phyloP scores from a whole-genome alignment of 1,140 invertebrate species.

The Pseudomyrmex concolor region DNA sequence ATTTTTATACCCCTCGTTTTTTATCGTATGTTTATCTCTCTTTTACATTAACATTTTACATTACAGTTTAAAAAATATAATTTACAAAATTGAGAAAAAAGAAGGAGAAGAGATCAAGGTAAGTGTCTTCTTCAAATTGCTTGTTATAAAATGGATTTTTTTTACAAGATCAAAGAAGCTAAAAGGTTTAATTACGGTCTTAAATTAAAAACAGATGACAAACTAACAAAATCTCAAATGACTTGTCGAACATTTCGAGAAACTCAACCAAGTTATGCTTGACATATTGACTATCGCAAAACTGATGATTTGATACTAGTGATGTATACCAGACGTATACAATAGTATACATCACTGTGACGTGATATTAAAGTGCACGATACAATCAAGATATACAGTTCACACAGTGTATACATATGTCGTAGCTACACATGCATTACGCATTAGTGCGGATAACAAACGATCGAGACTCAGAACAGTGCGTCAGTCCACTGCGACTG shows the following conservation, averaged over 20 bases:
- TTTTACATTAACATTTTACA: too few relatives aligned
- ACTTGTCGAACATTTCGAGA: neutral
- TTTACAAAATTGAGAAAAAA: too few relatives aligned
- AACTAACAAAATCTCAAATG: neutral
- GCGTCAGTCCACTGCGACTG: conserved; percentile 67
- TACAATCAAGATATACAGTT: conserved; percentile 4
- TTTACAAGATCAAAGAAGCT: neutral
- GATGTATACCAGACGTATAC: neutral
- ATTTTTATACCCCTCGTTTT: too few relatives aligned
- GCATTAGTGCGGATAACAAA: conserved; percentile 69
- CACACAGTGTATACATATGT: conserved; percentile 4
- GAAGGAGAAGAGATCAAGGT: too few relatives aligned
- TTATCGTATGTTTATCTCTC: too few relatives aligned
- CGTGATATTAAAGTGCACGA: neutral
- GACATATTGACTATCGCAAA: neutral
- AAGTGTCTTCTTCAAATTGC: too few relatives aligned
- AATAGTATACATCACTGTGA: too few relatives aligned
- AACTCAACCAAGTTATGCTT: neutral
- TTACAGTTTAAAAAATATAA: too few relatives aligned
- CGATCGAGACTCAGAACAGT: conserved; percentile 65
- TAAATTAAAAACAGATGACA: neutral
- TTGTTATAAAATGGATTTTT: neutral
- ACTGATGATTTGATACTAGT: conserved; percentile 9
- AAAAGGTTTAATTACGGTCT: neutral
- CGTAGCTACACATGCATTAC: neutral